Evolutionary conservation across 2,113 vertebrate species (phyloP).

Genomic region (Lota lota): DNA sequence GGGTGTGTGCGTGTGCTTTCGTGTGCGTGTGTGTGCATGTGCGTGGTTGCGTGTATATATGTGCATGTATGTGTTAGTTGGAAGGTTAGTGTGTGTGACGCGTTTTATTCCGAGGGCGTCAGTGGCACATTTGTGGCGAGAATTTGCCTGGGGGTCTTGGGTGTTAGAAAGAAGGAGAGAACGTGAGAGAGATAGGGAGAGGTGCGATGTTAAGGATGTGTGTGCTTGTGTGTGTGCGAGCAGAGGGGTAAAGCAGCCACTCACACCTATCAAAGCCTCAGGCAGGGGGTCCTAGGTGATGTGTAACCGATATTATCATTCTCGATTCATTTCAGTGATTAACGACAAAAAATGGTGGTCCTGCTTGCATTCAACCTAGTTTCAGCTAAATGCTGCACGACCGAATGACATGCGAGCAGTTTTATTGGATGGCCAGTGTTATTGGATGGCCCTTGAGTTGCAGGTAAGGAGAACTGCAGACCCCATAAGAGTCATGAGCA

Average conservation of each 20-base stretch:
- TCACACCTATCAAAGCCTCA: slow-evolving; percentile 74
- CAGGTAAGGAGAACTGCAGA: too few relatives aligned
- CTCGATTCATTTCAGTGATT: neutral
- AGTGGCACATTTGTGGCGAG: slow-evolving; percentile 33
- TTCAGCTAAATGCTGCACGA: too few relatives aligned
- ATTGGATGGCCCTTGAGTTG: too few relatives aligned
- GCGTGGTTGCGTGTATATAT: too few relatives aligned
- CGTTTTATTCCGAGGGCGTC: slow-evolving; percentile 3
- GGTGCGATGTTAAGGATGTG: slow-evolving; percentile 43
- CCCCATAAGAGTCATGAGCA: too few relatives aligned
- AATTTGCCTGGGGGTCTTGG: slow-evolving; percentile 52
- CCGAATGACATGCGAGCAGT: too few relatives aligned
- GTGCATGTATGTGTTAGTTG: too few relatives aligned
- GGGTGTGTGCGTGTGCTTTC: too few relatives aligned
- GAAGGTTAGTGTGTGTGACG: slow-evolving; percentile 19
- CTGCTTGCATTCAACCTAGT: too few relatives aligned
- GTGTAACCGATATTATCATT: slow-evolving; percentile 69
- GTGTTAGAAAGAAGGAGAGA: slow-evolving; percentile 9
- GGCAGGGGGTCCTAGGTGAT: slow-evolving; percentile 58
- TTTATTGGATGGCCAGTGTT: too few relatives aligned
- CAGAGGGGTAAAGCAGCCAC: slow-evolving; percentile 51
- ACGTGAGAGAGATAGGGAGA: slow-evolving; percentile 27
- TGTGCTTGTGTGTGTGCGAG: slow-evolving; percentile 45
- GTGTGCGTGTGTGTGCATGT: too few relatives aligned
- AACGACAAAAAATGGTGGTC: neutral